Evolutionary conservation across 2,888 invertebrate genomes (phyloP), one percentile per base, ranked within the genome.

Genomic region (Sinodicranocentrus sp.): DNA sequence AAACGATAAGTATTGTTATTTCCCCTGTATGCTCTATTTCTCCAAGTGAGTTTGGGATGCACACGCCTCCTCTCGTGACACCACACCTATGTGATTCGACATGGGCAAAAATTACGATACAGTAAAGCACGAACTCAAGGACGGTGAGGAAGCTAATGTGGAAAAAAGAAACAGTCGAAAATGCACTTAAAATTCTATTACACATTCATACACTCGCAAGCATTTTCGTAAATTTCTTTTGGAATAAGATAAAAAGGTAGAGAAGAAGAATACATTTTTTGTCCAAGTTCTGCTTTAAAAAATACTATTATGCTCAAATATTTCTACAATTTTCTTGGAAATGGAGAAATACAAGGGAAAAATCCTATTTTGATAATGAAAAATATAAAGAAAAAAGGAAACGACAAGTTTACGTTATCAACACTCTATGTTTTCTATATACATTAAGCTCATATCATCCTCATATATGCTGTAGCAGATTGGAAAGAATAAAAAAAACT

Each of bases 171-270:
- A 39, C 39, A 13, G 39, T 39, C 6, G 39, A 6, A 39, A 44
- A n/a, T n/a, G 48, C 48, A 25, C 68, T 68, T 68, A 26, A 48
- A 71, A 57, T 43, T 72, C 72, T 72, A 59, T 72, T 59, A 72
- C 33, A 28, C 43, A 72, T 59, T 61, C 39, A 54, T 28, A 54
- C 54, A 26, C 21, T n/a, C 23, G 17, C 19, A 10, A 70, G 43
- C 72, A 72, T 59, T 72, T n/a, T n/a, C n/a, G n/a, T n/a, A n/a
- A n/a, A n/a, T n/a, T n/a, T n/a, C n/a, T n/a, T n/a, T n/a, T n/a
- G n/a, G n/a, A n/a, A n/a, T n/a, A n/a, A n/a, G n/a, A n/a, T n/a
- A n/a, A n/a, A n/a, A n/a, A n/a, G n/a, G n/a, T n/a, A n/a, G n/a
- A n/a, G n/a, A n/a, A n/a, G n/a, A n/a, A n/a, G n/a, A n/a, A n/a